Base-by-base conservation (phyloP, 1,140 invertebrate genomes). In the Liolophura sinensis region DNA sequence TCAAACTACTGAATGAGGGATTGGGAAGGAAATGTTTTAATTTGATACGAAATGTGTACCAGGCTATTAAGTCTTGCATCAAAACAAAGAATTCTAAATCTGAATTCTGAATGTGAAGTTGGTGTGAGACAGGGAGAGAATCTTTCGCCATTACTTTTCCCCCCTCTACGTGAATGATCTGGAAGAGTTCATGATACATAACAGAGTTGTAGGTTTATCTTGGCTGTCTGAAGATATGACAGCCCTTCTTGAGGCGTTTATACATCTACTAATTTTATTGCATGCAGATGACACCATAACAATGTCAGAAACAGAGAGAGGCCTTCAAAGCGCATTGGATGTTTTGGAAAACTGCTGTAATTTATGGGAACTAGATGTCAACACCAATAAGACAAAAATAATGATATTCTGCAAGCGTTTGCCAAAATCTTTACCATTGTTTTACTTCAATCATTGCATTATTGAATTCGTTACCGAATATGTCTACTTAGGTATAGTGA, bases 41-140 rank as follows among this genome's bases (percentile, higher is more conserved):
- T 5, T 27, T 60, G 5, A 60, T 60, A 12, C 55, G 54, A 56
- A 64, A 64, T 57, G 31, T 64, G 55, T 57, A 57, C 40, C 4
- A 57, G 18, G 55, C 22, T 47, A 46, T 59, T 22, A 58, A 54
- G 20, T 60, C 40, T 7, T 25, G 63, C 15, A 59, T 65, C 20
- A n/a, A 24, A 48, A 16, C 47, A 47, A 51, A 65, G 20, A 27
- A 48, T 6, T 20, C 11, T 18, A 12, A 48, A 15, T 59, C 63
- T 20, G 54, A 58, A 16, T 59, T 22, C 18, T 65, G 58, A 49
- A 12, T 27, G 27, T 60, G 22, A 27, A 48, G 20, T 51, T 24
- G 63, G 63, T 58, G 22, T 65, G 1, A 58, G 50, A 25, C 54
- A 65, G 46, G 63, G 63, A 49, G 63, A 65, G 31, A 59, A 7